phyloP scores from a whole-genome alignment of 2,888 invertebrate genomes.

The Drosophila parthenogenetica region DNA sequence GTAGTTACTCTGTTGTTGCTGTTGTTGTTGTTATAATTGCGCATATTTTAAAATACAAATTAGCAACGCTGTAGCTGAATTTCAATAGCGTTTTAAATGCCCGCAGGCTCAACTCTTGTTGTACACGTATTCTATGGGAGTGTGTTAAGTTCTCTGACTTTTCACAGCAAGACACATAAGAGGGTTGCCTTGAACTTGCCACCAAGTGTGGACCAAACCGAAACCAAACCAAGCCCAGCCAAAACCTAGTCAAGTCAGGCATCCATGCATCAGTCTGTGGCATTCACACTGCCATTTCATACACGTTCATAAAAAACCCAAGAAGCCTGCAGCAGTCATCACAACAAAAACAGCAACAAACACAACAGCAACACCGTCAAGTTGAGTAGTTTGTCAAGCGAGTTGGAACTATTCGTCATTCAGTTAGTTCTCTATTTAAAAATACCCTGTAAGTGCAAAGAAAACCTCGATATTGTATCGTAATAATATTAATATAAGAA shows the following conservation, averaged over 20 bases:
- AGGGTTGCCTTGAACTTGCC: conserved; percentile 61
- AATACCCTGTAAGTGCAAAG: conserved; percentile 26
- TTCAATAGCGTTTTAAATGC: conserved; percentile 76
- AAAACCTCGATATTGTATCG: no score
- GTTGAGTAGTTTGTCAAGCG: conserved; percentile 69
- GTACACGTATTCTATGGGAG: conserved; percentile 41
- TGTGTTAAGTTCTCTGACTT: conserved; percentile 67
- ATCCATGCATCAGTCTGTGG: conserved; percentile 57
- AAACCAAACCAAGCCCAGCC: neutral
- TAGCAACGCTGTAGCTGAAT: conserved; percentile 81
- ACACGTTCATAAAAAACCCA: conserved; percentile 57
- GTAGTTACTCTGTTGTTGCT: conserved; percentile 30
- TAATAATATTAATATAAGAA: no score
- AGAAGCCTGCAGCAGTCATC: conserved; percentile 39
- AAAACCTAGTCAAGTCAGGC: conserved; percentile 23
- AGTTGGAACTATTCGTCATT: conserved; percentile 17
- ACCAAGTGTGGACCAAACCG: conserved; percentile 22
- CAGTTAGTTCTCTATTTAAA: conserved; percentile 25
- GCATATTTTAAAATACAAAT: conserved; percentile 82
- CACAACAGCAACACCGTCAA: conserved; percentile 23
- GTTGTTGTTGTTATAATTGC: conserved; percentile 69
- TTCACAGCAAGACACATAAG: conserved; percentile 27
- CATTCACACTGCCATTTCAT: conserved; percentile 72
- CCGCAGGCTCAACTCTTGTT: conserved; percentile 50
- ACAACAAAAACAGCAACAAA: conserved; percentile 29